phyloP scores from a whole-genome alignment of 1,140 invertebrate genomes.

The Achroia grisella region DNA sequence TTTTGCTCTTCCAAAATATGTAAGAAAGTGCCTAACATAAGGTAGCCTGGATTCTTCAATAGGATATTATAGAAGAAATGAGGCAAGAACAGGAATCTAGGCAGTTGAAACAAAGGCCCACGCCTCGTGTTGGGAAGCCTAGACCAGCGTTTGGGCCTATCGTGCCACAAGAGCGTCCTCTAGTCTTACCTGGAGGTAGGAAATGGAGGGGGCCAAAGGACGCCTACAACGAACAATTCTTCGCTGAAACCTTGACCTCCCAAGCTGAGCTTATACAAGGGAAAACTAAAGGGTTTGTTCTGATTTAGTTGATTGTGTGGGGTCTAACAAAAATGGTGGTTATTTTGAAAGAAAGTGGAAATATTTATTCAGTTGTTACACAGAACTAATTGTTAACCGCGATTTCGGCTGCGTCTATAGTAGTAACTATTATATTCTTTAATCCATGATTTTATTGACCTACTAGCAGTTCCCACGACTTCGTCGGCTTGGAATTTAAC shows the following conservation, averaged over 20 bases:
- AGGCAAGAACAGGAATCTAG: conserved; percentile 60
- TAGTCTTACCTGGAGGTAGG: conserved; percentile 80
- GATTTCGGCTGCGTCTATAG: too few relatives aligned
- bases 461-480: too few relatives aligned
- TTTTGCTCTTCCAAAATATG: conserved; percentile 1
- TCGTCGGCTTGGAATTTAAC: too few relatives aligned
- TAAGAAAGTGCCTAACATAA: not conserved
- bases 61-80: conserved; percentile 63
- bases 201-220: conserved; percentile 84
- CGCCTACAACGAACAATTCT: conserved; percentile 85
- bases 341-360: too few relatives aligned
- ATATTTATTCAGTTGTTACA: too few relatives aligned
- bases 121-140: conserved; percentile 45
- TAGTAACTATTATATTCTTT: too few relatives aligned
- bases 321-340: too few relatives aligned
- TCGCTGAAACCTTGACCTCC: conserved; percentile 81
- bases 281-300: conserved; percentile 79
- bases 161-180: conserved; percentile 71
- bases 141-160: conserved; percentile 74
- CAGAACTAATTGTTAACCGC: too few relatives aligned
- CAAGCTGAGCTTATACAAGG: conserved; percentile 86
- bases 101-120: conserved; percentile 44
- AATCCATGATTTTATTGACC: too few relatives aligned
- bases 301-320: too few relatives aligned
- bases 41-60: conserved; percentile 13